Conservation (phyloP, 2,888 invertebrate species). For the Drepanosiphum platanoidis region DNA sequence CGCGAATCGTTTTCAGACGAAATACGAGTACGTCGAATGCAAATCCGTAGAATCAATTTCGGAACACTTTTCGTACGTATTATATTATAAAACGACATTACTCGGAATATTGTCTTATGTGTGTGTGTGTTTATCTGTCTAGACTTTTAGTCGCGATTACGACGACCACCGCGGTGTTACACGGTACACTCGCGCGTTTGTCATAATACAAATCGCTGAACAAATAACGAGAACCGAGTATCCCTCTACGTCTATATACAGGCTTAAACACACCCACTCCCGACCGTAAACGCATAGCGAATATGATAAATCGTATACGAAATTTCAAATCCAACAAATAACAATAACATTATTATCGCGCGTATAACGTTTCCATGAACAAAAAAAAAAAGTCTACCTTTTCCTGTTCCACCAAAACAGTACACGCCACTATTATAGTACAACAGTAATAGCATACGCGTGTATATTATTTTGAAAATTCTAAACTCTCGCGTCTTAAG, state of each 20-base stretch:
- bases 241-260: neutral
- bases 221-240: neutral
- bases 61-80: neutral
- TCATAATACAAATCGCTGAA: neutral
- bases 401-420: too few relatives aligned
- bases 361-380: too few relatives aligned
- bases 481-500: too few relatives aligned
- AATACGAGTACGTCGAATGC: neutral
- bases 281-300: too few relatives aligned
- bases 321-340: too few relatives aligned
- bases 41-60: neutral
- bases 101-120: constrained; percentile 7
- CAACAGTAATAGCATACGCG: too few relatives aligned
- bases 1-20: neutral
- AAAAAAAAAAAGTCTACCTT: too few relatives aligned
- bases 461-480: too few relatives aligned
- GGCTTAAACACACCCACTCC: neutral
- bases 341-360: too few relatives aligned
- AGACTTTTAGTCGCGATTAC: constrained; percentile 26
- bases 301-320: too few relatives aligned
- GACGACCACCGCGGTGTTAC: neutral
- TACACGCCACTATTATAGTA: too few relatives aligned
- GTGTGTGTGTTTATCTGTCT: neutral
- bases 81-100: neutral
- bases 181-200: neutral